phyloP scores from a whole-genome alignment of 37 sponge, comb jelly and placozoan genomes.

The Chondrilla cf. caribensis region DNA sequence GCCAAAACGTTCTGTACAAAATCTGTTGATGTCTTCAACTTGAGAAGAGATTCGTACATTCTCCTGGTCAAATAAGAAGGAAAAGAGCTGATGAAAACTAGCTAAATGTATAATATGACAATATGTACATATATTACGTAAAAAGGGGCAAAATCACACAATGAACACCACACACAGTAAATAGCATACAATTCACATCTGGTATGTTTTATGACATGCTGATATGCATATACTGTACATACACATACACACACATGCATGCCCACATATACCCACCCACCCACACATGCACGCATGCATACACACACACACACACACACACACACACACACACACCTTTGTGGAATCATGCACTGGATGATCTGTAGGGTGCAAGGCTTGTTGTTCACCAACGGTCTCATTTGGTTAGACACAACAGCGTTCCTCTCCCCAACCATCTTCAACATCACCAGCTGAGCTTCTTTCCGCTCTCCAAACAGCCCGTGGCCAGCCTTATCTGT shows the following conservation, averaged over 20 bases:
- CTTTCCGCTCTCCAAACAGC: neutral
- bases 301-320: neutral
- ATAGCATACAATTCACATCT: too few species aligned
- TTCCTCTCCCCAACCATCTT: conserved; percentile 18
- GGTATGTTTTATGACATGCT: too few species aligned
- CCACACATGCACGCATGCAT: neutral
- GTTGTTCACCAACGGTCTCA: neutral
- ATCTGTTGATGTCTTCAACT: neutral
- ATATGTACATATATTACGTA: too few species aligned
- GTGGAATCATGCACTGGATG: conserved; percentile 2
- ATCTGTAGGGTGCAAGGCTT: conserved; percentile 3
- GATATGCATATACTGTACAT: too few species aligned
- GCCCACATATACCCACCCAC: too few species aligned
- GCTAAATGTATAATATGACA: too few species aligned
- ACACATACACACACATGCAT: too few species aligned
- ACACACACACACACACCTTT: conserved; percentile 40
- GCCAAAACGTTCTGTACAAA: neutral
- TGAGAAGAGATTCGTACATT: conserved; percentile 14
- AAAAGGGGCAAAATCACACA: too few species aligned
- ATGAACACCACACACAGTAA: too few species aligned
- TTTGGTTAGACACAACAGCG: neutral
- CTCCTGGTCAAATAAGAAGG: neutral
- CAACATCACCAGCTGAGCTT: neutral
- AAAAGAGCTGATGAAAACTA: too few species aligned
- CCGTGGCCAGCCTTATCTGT: neutral